phyloP scores from a whole-genome alignment of 2,888 invertebrate genomes.

The Molorchus minor region DNA sequence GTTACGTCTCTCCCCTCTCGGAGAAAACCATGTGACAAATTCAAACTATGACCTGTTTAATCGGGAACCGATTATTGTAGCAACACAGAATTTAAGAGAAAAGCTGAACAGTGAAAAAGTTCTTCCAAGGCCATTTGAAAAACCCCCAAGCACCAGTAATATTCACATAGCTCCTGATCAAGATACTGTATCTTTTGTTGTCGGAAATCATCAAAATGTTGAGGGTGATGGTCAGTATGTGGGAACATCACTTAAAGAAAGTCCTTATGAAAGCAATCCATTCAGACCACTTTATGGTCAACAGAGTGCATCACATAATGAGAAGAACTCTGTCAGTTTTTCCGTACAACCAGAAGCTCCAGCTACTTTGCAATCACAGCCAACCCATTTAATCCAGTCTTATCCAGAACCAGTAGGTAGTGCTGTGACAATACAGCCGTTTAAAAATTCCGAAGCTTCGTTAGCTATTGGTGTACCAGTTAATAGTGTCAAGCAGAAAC shows the following conservation, averaged over 20 bases:
- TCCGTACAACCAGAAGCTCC: conserved; percentile 37
- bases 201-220: conserved; percentile 71
- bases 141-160: conserved; percentile 69
- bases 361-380: not conserved
- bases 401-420: conserved; percentile 48
- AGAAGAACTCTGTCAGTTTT: conserved; percentile 37
- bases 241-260: conserved; percentile 65
- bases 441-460: conserved; percentile 59
- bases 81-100: conserved; percentile 59
- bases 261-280: conserved; percentile 61
- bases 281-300: conserved; percentile 55
- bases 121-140: conserved; percentile 49
- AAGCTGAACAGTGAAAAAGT: conserved; percentile 60
- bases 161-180: conserved; percentile 72
- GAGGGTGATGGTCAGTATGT: conserved; percentile 60
- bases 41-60: conserved; percentile 38
- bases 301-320: conserved; percentile 37
- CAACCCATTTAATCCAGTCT: conserved; percentile 9
- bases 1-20: conserved; percentile 62
- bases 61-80: conserved; percentile 56
- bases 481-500: conserved; percentile 53
- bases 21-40: conserved; percentile 57
- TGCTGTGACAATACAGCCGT: conserved; percentile 59
- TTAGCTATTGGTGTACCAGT: conserved; percentile 60
- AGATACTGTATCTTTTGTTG: conserved; percentile 71